These are phyloP conservation scores for Apocheima hispidaria DNA, from an alignment of 2,888 invertebrate species.

Conservation along the genomic window DNA sequence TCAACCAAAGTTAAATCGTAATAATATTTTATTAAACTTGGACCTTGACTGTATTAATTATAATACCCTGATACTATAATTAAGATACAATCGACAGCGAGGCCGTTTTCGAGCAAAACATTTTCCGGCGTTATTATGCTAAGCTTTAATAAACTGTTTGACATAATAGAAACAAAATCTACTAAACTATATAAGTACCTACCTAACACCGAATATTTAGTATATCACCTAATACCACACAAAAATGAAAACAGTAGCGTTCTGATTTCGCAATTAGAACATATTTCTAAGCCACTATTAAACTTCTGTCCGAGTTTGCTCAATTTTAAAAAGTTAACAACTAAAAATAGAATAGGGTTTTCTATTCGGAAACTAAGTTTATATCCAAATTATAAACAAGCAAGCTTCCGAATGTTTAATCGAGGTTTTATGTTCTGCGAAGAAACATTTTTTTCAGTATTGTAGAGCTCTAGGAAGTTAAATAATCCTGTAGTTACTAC, in stretches of 20 bases:
- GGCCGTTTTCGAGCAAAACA: constrained; percentile 25
- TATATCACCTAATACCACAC: too few relatives aligned
- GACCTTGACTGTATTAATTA: constrained; percentile 26
- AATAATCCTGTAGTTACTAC: constrained; percentile 1
- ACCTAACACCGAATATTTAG: too few relatives aligned
- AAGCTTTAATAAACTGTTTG: constrained; percentile 19
- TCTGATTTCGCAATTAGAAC: constrained; percentile 15
- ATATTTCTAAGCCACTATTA: background rate
- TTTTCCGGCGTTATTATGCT: constrained; percentile 17
- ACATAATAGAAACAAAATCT: constrained; percentile 31
- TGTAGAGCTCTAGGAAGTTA: constrained; percentile 2
- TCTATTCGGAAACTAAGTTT: constrained; percentile 16
- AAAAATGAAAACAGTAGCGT: constrained; percentile 8
- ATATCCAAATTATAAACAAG: constrained; percentile 14
- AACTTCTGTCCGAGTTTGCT: background rate
- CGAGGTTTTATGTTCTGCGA: constrained; percentile 25
- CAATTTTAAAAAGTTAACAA: constrained; percentile 5
- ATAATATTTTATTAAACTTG: constrained; percentile 16
- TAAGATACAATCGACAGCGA: constrained; percentile 29
- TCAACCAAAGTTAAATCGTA: constrained; percentile 15
- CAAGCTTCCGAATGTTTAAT: constrained; percentile 22
- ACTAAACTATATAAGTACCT: constrained; percentile 14
- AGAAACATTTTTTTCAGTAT: constrained; percentile 22
- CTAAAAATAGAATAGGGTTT: constrained; percentile 14
- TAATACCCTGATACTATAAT: constrained; percentile 24